Conservation (phyloP, 2,797 vertebrate species). For the Sebastes goodei region DNA sequence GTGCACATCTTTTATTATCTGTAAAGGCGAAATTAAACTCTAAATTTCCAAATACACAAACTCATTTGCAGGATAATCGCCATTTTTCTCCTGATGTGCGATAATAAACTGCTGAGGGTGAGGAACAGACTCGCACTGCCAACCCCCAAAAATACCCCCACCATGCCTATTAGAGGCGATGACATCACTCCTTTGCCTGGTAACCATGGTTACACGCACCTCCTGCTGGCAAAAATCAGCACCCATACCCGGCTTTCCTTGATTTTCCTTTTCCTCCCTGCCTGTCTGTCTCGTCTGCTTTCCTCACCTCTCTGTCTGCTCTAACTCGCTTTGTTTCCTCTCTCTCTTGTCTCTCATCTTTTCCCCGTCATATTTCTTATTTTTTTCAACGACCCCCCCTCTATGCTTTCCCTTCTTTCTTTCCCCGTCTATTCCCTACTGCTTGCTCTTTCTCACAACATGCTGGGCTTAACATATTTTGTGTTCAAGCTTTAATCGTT, state of each 20-base stretch:
- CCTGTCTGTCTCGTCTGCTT: conserved; percentile 28
- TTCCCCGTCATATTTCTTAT: not conserved
- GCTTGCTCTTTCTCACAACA: not conserved
- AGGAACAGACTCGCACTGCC: conserved; percentile 7
- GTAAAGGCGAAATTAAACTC: not conserved
- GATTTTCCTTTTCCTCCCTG: conserved; percentile 9
- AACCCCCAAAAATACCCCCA: conserved; percentile 33
- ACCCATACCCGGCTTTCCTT: conserved; percentile 32
- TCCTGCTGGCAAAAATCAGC: conserved; percentile 57
- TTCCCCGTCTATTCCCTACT: not conserved
- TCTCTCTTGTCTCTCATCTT: not conserved
- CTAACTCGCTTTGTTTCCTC: not conserved
- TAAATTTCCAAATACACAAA: not conserved
- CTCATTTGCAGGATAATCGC: not conserved
- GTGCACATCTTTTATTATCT: not conserved
- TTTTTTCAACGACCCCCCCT: not conserved
- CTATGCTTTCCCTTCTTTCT: not conserved
- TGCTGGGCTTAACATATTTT: not conserved
- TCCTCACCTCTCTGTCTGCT: conserved; percentile 11
- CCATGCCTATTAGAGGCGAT: conserved; percentile 48
- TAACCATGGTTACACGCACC: conserved; percentile 77
- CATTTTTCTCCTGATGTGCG: conserved; percentile 25
- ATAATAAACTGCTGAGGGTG: conserved; percentile 30
- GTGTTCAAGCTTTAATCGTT: not conserved
- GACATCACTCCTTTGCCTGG: conserved; percentile 71